Conservation (phyloP, 2,113 vertebrate species). For the Python bivittatus region DNA sequence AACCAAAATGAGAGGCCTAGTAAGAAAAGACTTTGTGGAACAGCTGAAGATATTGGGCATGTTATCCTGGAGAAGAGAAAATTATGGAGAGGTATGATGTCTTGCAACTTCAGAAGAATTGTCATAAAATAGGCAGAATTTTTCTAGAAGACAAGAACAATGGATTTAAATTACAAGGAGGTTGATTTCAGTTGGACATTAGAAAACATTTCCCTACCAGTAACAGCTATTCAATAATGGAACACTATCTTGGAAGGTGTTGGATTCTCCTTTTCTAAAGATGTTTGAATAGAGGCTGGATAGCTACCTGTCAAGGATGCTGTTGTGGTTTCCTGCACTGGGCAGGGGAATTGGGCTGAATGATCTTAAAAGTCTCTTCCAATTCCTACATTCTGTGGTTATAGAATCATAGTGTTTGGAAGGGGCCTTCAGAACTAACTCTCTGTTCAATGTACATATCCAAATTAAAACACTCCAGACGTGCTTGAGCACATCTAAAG, state of each 20-base stretch:
- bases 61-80: neutral
- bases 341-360: neutral
- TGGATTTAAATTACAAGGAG: neutral
- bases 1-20: neutral
- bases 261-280: neutral
- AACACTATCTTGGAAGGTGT: neutral
- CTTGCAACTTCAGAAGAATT: neutral
- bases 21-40: neutral
- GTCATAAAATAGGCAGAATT: neutral
- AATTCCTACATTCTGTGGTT: neutral
- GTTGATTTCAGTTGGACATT: neutral
- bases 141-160: neutral
- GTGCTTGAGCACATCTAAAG: neutral
- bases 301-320: neutral
- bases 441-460: neutral
- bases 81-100: neutral
- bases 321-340: neutral
- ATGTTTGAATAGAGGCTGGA: neutral
- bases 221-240: neutral
- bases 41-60: neutral
- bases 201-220: neutral
- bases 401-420: neutral
- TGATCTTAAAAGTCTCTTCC: neutral
- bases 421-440: neutral
- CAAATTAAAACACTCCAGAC: neutral